These are phyloP conservation scores for Hydrolagus affinis DNA, from an alignment of 2,113 vertebrate species.

Conservation along the genomic window DNA sequence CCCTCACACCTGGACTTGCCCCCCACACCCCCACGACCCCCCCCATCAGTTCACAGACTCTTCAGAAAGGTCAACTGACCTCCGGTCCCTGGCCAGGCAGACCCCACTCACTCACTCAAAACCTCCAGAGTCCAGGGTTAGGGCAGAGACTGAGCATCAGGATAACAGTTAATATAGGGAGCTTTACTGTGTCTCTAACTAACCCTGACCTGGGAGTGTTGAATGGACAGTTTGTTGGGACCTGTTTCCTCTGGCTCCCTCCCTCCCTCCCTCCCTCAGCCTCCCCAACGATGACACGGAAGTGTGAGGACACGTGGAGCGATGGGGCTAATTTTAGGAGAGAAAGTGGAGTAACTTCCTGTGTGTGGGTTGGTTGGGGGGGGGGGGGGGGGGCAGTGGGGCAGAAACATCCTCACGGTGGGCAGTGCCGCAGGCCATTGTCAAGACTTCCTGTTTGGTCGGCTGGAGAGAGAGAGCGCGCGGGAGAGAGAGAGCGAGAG, in stretches of 20 bases:
- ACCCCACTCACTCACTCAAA: background rate
- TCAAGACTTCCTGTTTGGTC: no score
- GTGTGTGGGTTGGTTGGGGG: background rate
- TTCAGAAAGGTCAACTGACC: conserved; percentile 8
- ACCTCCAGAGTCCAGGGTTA: conserved; percentile 5
- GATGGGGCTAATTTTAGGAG: background rate
- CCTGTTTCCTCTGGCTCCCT: no score
- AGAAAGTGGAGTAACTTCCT: background rate
- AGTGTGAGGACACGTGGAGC: no score
- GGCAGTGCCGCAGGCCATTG: no score
- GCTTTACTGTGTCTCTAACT: background rate
- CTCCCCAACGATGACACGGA: no score
- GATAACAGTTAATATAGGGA: no score
- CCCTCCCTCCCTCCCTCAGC: no score
- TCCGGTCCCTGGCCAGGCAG: background rate
- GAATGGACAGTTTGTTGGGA: no score
- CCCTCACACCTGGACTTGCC: background rate
- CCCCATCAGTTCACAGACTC: conserved; percentile 24
- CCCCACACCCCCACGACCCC: background rate
- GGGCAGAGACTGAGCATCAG: no score
- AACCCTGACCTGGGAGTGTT: background rate
- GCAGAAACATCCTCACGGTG: background rate
- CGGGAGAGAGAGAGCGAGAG: no score
- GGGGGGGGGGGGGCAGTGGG: background rate
- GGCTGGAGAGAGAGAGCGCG: no score